Evolutionary conservation across 2,797 vertebrate genomes (phyloP).

Genomic region (Lithobates pipiens): DNA sequence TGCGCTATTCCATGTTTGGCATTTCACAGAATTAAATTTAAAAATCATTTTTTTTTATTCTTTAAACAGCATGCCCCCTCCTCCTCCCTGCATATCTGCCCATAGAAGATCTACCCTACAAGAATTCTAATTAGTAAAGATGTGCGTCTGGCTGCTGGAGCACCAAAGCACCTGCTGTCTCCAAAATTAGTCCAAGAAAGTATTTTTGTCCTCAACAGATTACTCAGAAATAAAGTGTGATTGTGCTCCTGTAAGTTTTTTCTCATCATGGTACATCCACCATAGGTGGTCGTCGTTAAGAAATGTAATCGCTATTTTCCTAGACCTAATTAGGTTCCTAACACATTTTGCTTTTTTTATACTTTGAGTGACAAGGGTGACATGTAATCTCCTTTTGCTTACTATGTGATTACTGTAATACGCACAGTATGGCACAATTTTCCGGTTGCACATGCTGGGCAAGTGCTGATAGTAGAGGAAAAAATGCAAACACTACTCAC

Average conservation of each 20-base stretch:
- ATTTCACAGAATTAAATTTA: constrained; percentile 45
- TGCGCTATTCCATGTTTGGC: background rate
- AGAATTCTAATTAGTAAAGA: constrained; percentile 52
- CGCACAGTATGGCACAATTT: constrained; percentile 26
- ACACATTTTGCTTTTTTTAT: constrained; percentile 42
- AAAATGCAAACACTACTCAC: constrained; percentile 9
- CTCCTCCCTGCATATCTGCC: constrained; percentile 1
- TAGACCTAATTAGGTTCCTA: constrained; percentile 56
- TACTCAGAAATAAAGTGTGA: background rate
- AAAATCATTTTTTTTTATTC: constrained; percentile 56
- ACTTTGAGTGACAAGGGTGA: constrained; percentile 18
- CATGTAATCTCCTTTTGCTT: constrained; percentile 36
- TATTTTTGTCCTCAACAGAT: constrained; percentile 33
- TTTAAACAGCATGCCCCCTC: background rate
- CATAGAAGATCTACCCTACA: constrained; percentile 29
- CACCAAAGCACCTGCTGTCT: constrained; percentile 38
- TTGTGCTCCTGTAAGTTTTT: background rate
- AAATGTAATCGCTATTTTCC: constrained; percentile 29
- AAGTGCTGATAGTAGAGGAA: constrained; percentile 14
- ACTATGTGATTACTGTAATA: constrained; percentile 42
- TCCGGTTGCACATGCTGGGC: constrained; percentile 21
- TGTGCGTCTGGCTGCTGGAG: constrained; percentile 29
- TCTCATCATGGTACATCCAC: constrained; percentile 28
- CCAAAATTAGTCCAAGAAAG: constrained; percentile 52
- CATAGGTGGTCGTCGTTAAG: background rate